Evolutionary conservation across 1,140 invertebrate genomes (phyloP).

Genomic region (Temnothorax nylanderi): DNA sequence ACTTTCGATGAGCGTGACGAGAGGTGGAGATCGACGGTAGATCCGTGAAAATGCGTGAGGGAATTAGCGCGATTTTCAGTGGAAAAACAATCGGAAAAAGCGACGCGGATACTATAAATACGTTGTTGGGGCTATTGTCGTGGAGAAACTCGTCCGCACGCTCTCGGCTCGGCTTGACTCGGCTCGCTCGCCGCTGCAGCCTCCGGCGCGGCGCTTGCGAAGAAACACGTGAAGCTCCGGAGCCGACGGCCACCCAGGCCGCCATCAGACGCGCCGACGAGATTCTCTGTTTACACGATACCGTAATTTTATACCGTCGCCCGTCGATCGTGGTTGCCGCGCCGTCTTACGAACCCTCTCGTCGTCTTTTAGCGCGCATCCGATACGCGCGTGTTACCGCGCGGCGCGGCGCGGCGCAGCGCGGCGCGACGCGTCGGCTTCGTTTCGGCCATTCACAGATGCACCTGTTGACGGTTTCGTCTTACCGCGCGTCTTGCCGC

Average conservation of each 20-base stretch:
- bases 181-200: conserved; percentile 53
- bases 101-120: conserved; percentile 52
- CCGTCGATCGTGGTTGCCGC: conserved; percentile 77
- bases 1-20: neutral
- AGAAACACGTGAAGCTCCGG: conserved; percentile 78
- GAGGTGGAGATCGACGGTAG: neutral
- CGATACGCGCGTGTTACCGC: conserved; percentile 41
- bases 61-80: neutral
- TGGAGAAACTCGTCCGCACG: neutral
- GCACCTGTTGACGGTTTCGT: conserved; percentile 51
- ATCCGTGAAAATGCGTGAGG: neutral
- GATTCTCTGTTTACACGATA: conserved; percentile 83
- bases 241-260: conserved; percentile 81
- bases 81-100: neutral
- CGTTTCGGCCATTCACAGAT: conserved; percentile 32
- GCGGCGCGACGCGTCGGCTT: conserved; percentile 2
- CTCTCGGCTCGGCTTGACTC: neutral
- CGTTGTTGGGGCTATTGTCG: conserved; percentile 43
- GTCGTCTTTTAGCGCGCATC: conserved; percentile 49
- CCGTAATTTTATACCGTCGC: conserved; percentile 83
- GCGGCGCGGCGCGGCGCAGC: no score
- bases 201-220: conserved; percentile 70
- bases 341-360: conserved; percentile 66
- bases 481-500: conserved; percentile 10
- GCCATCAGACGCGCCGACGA: conserved; percentile 83